phyloP scores from a whole-genome alignment of 2,113 vertebrate species.

The Illadopsis cleaveri region DNA sequence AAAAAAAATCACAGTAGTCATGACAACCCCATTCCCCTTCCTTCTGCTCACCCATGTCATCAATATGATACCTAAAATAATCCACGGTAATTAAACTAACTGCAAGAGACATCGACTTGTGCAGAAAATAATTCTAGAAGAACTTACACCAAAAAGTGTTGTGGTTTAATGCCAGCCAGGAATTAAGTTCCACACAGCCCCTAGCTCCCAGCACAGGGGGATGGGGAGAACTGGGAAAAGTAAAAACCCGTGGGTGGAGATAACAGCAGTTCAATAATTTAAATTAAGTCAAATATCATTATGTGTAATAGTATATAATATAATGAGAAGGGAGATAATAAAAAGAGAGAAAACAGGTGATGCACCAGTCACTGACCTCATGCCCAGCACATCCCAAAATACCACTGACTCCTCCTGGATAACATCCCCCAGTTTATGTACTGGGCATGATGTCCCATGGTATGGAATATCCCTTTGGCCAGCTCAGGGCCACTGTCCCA shows the following conservation, averaged over 20 bases:
- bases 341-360: neutral
- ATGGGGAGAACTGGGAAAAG: neutral
- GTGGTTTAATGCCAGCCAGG: neutral
- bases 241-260: neutral
- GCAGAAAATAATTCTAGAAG: neutral
- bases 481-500: neutral
- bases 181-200: neutral
- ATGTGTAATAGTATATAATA: no score
- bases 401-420: neutral
- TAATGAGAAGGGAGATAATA: neutral
- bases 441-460: neutral
- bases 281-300: neutral
- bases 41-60: conserved; percentile 45
- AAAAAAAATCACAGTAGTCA: conserved; percentile 10
- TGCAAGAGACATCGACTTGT: neutral
- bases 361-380: neutral
- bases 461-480: neutral
- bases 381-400: neutral
- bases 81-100: neutral
- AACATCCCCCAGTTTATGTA: neutral
- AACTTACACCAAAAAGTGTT: neutral
- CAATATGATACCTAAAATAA: conserved; percentile 36
- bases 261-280: neutral
- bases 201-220: neutral
- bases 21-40: conserved; percentile 37